Evolutionary conservation across 2,113 vertebrate genomes (phyloP).

Genomic region (Melanerpes formicivorus): DNA sequence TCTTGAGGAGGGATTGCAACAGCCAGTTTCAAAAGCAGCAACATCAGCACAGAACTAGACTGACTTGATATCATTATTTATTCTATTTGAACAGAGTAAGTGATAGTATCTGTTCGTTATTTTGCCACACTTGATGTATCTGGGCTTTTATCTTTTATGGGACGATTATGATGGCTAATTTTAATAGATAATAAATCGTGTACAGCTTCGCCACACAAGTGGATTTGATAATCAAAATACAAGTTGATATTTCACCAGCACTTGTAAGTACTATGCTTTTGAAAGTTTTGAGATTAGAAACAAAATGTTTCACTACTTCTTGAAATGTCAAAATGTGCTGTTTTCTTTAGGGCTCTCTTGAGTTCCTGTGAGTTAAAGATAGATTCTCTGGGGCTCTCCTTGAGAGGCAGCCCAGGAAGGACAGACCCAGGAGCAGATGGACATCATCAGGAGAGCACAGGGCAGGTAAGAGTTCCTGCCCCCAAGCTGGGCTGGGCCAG

Average conservation of each 20-base stretch:
- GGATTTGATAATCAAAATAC: constrained; percentile 17
- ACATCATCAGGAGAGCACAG: not conserved
- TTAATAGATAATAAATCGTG: constrained; percentile 35
- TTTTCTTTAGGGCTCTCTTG: not conserved
- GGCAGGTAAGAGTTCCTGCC: too few relatives aligned
- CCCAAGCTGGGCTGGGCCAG: too few relatives aligned
- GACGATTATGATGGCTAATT: constrained; percentile 23
- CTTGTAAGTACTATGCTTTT: not conserved
- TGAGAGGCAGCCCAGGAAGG: not conserved
- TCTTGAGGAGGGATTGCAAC: not conserved
- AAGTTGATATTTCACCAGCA: not conserved
- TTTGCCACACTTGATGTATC: constrained; percentile 25
- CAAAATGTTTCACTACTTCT: not conserved
- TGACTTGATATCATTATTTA: not conserved
- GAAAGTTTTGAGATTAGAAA: not conserved
- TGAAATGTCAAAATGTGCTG: not conserved
- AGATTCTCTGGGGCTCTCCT: not conserved
- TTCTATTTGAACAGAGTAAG: constrained; percentile 20
- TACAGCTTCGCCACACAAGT: constrained; percentile 2
- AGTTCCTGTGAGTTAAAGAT: not conserved
- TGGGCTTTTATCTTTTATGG: constrained; percentile 22
- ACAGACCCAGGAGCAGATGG: not conserved
- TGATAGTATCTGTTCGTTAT: not conserved
- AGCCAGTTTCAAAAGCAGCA: not conserved
- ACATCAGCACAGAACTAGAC: not conserved